A percentile compares a stretch with the other conserved stretches of the same genome.
phyloP scores from a whole-genome alignment of 30 jellyfish, hydroid and myxozoan genomes.

The Cassiopea andromeda region DNA sequence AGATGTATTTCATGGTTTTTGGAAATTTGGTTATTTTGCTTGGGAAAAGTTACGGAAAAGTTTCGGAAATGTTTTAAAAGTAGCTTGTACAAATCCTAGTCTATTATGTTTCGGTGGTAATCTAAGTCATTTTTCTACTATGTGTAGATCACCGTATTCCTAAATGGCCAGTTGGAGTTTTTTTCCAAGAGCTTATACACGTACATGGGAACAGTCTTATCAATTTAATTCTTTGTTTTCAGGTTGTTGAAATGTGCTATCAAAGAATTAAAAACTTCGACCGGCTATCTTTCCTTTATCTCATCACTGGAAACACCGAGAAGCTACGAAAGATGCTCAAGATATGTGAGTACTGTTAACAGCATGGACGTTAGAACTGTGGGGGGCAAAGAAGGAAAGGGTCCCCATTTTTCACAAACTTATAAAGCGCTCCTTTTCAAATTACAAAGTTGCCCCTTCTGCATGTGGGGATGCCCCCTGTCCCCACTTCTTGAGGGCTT shows the following conservation, averaged over 20 bases:
- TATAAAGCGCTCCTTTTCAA: neutral
- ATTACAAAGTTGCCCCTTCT: neutral
- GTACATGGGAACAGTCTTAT: too few species aligned
- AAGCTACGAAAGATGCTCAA: constrained; percentile 89
- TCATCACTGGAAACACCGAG: constrained; percentile 94
- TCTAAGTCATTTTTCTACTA: too few species aligned
- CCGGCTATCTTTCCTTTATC: constrained; percentile 85
- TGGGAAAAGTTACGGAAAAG: too few species aligned
- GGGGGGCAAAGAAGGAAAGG: neutral
- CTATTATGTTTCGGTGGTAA: too few species aligned
- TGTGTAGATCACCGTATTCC: too few species aligned
- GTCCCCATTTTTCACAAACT: neutral
- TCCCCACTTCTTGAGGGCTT: neutral
- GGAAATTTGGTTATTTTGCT: too few species aligned
- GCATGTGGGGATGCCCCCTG: neutral
- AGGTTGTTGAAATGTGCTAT: constrained; percentile 99
- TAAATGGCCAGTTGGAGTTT: too few species aligned
- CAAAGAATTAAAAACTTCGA: constrained; percentile 93
- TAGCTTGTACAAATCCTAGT: too few species aligned
- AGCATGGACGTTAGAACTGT: neutral
- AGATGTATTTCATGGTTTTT: too few species aligned
- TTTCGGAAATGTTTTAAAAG: too few species aligned
- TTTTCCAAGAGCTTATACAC: too few species aligned
- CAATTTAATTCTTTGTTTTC: too few species aligned
- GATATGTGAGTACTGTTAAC: constrained; percentile 70